Evolutionary conservation across 2,888 invertebrate species (phyloP), one percentile per base, ranked within the genome.

Genomic region (Stenurella melanura): DNA sequence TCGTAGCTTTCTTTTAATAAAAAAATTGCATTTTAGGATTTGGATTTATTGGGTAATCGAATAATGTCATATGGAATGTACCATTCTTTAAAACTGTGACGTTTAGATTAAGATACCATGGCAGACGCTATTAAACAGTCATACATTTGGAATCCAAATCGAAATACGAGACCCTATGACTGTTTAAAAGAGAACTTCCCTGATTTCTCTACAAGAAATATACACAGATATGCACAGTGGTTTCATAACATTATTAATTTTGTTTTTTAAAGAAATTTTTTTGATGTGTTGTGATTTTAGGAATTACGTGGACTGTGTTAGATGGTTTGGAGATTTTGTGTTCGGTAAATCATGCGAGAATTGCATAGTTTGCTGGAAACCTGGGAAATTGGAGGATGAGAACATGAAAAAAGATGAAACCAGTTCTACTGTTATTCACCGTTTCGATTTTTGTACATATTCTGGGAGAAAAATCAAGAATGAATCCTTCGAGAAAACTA

Each of bases 11-110:
- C 12, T 42, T 9, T 1, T n/a, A n/a, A n/a, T n/a, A n/a, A 50
- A 50, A 1, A n/a, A 7, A 73, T 75, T 76, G 73, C 56, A 76
- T 85, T 85, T 63, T 83, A 93, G 90, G 97, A 97, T 89, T 98
- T 95, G 90, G 96, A 95, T 90, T 92, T 93, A 88, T 92, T 93
- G 85, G 98, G 94, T 58, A 92, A 95, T 80, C 92, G 96, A 60
- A 96, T 99, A 63, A 96, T 98, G 92, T 98, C 98, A 0, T 98
- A 98, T 87, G 98, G 98, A 0, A 99, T 99, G 98, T 99, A 99
- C 88, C 99, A 99, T 88, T 98, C 98, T 0, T 90, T 99, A 6
- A 98, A 98, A 89, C 91, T 99, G 11, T 99, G 99, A 98, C 92
- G 94, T n/a, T 89, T 98, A 0, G 95, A 97, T 83, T 96, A 95